Evolutionary conservation across 1,140 invertebrate genomes (phyloP), one percentile per base, ranked within the genome.

Genomic region (Leucophenga varia): DNA sequence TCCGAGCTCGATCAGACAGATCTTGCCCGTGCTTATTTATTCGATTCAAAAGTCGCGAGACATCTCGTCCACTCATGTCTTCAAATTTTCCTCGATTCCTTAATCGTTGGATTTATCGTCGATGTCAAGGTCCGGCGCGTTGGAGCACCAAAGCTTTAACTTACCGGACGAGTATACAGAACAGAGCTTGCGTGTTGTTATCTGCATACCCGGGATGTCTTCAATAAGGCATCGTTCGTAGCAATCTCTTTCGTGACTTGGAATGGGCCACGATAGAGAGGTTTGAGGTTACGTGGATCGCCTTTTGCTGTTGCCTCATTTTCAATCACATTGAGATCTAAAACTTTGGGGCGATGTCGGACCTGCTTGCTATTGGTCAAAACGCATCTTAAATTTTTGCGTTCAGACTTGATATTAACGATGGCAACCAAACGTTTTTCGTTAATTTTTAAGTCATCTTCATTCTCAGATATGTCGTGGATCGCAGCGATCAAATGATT

Each of bases 241-340:
- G 12, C 35, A n/a, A 52, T 16, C 9, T 42, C 44, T 7, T 18
- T 21, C 14, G 19, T 28, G 7, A 68, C 42, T 34, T 25, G 18
- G 35, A 59, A 71, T 6, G 61, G 61, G 1, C 59, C 57, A 25
- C 47, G 47, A 34, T 48, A 68, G 37, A 53, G 47, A 7, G 57
- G 55, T 16, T 57, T 44, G 6, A 59, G 40, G 43, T 70, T 70
- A 38, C 42, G 40, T 18, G 39, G 51, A 9, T 34, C 47, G 14
- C 56, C 60, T n/a, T 45, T 43, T n/a, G 54, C 52, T 5, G 31
- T 45, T 17, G 49, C 47, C 20, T 52, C 47, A 21, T 64, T 55
- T 43, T 49, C 43, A 13, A 63, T 51, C 31, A 61, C 42, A 0
- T 65, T 52, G 3, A 43, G 51, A 39, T 71, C 60, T 34, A 51